Evolutionary conservation across 92 coral and sea anemone species (phyloP).

Genomic region (Parazoanthus swiftii): DNA sequence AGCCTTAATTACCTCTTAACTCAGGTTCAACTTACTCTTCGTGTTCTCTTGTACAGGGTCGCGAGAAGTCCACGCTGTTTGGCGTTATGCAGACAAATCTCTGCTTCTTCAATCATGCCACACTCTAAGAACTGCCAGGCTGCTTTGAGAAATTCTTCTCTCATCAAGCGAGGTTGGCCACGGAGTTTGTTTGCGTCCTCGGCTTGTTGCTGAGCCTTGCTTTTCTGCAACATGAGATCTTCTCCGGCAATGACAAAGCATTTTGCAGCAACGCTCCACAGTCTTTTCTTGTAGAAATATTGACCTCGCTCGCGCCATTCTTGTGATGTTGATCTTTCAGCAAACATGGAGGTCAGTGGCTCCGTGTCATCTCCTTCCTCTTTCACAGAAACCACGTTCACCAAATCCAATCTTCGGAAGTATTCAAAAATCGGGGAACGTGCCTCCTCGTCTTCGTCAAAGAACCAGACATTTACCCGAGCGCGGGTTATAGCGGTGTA

Average conservation of each 20-base stretch:
- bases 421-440: slow-evolving; percentile 71
- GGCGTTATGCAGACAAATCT: slow-evolving; percentile 57
- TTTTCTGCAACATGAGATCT: slow-evolving; percentile 44
- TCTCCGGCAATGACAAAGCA: slow-evolving; percentile 66
- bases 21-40: slow-evolving; percentile 44
- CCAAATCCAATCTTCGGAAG: slow-evolving; percentile 56
- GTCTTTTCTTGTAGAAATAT: slow-evolving; percentile 56
- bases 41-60: slow-evolving; percentile 55
- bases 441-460: slow-evolving; percentile 67
- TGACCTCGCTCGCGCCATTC: slow-evolving; percentile 70
- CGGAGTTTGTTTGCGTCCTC: slow-evolving; percentile 50
- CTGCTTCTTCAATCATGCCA: slow-evolving; percentile 59
- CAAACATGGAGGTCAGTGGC: slow-evolving; percentile 57
- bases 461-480: slow-evolving; percentile 73
- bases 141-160: slow-evolving; percentile 58
- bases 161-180: slow-evolving; percentile 51
- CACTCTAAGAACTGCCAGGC: slow-evolving; percentile 56
- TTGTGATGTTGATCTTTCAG: slow-evolving; percentile 54
- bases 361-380: slow-evolving; percentile 41
- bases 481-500: slow-evolving; percentile 82
- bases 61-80: slow-evolving; percentile 58
- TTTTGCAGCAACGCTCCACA: slow-evolving; percentile 60
- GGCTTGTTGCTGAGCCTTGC: slow-evolving; percentile 71
- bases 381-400: slow-evolving; percentile 50
- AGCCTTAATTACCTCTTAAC: too few species aligned